Evolutionary conservation across 1,140 invertebrate species (phyloP).

Genomic region (Drosophila ambigua): DNA sequence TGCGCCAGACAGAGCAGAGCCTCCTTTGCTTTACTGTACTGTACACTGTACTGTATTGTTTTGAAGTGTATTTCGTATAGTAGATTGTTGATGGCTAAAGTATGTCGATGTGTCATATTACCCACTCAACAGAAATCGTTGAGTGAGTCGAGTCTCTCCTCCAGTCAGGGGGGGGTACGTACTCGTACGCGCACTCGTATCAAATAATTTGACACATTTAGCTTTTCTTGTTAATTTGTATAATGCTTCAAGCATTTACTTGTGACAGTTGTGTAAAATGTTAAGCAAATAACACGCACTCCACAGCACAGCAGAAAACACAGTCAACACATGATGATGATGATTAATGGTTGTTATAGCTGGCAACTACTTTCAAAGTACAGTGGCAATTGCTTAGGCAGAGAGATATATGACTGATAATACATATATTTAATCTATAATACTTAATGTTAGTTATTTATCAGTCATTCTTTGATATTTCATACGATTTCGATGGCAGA

Average conservation of each 20-base stretch:
- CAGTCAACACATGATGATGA: neutral
- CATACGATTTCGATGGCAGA: no score
- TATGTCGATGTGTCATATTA: slow-evolving; percentile 40
- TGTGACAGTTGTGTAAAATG: slow-evolving; percentile 42
- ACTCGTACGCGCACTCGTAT: slow-evolving; percentile 10
- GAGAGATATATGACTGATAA: no score
- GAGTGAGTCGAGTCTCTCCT: slow-evolving; percentile 12
- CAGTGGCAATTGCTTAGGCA: slow-evolving; percentile 2
- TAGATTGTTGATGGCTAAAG: slow-evolving; percentile 25
- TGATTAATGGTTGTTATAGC: slow-evolving; percentile 16
- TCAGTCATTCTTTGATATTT: no score
- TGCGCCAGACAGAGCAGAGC: neutral
- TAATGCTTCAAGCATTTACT: slow-evolving; percentile 32
- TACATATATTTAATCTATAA: no score
- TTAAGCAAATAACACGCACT: slow-evolving; percentile 33
- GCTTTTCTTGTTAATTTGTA: slow-evolving; percentile 26
- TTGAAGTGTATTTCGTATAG: slow-evolving; percentile 35
- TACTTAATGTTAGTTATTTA: no score
- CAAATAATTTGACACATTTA: slow-evolving; percentile 36
- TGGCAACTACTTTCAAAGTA: slow-evolving; percentile 9
- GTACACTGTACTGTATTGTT: slow-evolving; percentile 36
- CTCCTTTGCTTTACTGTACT: slow-evolving; percentile 21
- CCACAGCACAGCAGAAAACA: neutral
- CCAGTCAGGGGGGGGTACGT: neutral
- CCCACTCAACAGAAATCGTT: slow-evolving; percentile 9